Base-by-base conservation (phyloP, 1,140 invertebrate genomes). In the Branchinecta lynchi region DNA sequence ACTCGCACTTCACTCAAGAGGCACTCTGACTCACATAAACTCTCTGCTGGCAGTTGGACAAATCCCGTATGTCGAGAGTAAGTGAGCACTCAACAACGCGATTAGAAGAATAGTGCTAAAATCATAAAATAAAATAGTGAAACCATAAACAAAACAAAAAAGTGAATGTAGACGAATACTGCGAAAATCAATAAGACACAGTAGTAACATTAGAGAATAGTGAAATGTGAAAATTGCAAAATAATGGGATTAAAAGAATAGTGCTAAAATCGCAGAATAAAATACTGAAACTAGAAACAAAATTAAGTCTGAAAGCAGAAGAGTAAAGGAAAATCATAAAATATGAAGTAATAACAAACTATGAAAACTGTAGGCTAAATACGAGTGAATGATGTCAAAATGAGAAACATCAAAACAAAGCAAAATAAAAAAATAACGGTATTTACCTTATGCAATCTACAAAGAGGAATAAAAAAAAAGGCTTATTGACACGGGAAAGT, bases 91-190 rank as follows among this genome's bases (percentile, higher is more conserved):
- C 51, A 60, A 60, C 51, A 60, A 60, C 51, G 12, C 51, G 51
- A 20, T 60, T 60, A 60, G 51, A 60, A 20, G 51, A 60, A 60
- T 60, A 60, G 17, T 60, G 51, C 51, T 60, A 60, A 60, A 60
- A 60, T 60, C 51, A 60, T 60, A 60, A 60, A 60, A 60, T 20
- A 60, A 60, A 60, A 60, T 60, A 60, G 32, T 32, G 32, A 32
- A 32, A 60, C 12, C 51, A 60, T 1, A 60, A 60, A 60, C 17
- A 60, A 60, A 60, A 60, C 12, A 60, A 60, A 15, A 60, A 6
- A 60, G 17, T n/a, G 51, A 60, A 60, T 3, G 51, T 6, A 15
- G 17, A 60, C 1, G 51, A 67, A 67, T 44, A 67, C 43, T 67
- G 45, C 66, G 43, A 43, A 44, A 67, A 67, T 67, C n/a, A n/a